phyloP scores from a whole-genome alignment of 1,140 invertebrate species.

The Penaeus japonicus region DNA sequence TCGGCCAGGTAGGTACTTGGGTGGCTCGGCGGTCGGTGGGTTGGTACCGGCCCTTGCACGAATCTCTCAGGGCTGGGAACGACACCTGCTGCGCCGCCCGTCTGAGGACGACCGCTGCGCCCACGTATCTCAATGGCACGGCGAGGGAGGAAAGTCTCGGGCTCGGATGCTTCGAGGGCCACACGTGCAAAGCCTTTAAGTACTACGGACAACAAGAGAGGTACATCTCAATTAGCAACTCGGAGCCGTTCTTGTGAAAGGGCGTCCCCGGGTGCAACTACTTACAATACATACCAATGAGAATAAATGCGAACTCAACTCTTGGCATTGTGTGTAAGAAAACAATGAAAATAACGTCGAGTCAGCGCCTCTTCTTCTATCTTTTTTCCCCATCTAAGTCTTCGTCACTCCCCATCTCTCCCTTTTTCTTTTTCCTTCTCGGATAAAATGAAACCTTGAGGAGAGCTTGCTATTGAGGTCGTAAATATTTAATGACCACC shows the following conservation, averaged over 20 bases:
- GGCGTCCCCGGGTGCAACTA: background rate
- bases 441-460: background rate
- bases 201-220: too few relatives aligned
- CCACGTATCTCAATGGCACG: background rate
- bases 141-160: background rate
- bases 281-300: conserved; percentile 18
- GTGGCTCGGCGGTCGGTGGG: background rate
- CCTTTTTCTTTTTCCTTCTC: background rate
- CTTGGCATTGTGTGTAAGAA: too few relatives aligned
- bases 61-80: background rate
- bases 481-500: conserved; percentile 41
- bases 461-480: conserved; percentile 9
- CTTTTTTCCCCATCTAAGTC: background rate
- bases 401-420: background rate
- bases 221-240: conserved; percentile 37
- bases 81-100: background rate
- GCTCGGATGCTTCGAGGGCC: too few relatives aligned
- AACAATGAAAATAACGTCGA: too few relatives aligned
- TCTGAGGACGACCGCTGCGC: background rate
- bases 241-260: background rate
- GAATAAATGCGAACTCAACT: background rate
- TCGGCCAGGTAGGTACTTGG: conserved; percentile 16
- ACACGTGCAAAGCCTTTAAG: too few relatives aligned
- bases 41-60: background rate
- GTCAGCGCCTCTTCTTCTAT: background rate